Conservation (phyloP, 2,888 invertebrate genomes). For the Drosophila cyrtoloma region DNA sequence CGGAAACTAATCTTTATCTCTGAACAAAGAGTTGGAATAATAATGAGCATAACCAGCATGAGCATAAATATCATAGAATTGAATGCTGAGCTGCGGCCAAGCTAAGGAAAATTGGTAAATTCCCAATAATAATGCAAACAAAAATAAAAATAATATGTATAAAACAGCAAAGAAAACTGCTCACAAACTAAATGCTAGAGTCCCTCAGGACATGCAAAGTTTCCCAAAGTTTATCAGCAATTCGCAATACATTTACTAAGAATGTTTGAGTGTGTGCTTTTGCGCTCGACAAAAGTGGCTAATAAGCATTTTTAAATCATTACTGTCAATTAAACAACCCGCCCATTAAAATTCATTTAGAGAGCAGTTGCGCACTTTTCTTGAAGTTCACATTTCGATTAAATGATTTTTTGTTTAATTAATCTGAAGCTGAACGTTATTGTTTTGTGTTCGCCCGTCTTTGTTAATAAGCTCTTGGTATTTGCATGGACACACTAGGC, state of each 20-base stretch:
- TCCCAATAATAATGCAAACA: constrained; percentile 6
- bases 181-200: constrained; percentile 50
- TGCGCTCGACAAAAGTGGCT: constrained; percentile 20
- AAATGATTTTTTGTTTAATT: background rate
- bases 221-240: constrained; percentile 62
- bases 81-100: constrained; percentile 61
- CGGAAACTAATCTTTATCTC: constrained; percentile 49
- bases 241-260: constrained; percentile 61
- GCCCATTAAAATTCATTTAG: background rate
- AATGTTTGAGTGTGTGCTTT: constrained; percentile 14
- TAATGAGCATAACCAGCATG: constrained; percentile 64
- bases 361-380: background rate
- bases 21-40: constrained; percentile 47
- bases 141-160: background rate
- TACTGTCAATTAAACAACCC: background rate
- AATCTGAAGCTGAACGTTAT: background rate
- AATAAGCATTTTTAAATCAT: background rate
- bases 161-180: constrained; percentile 28
- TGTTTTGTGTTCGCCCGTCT: constrained; percentile 17
- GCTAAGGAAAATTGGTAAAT: constrained; percentile 37
- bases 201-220: constrained; percentile 41
- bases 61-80: constrained; percentile 65
- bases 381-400: background rate
- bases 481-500: constrained; percentile 20
- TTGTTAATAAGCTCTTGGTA: constrained; percentile 19